Evolutionary conservation across 2,888 invertebrate genomes (phyloP), one percentile per base, ranked within the genome.

Genomic region (Myopa testacea): DNA sequence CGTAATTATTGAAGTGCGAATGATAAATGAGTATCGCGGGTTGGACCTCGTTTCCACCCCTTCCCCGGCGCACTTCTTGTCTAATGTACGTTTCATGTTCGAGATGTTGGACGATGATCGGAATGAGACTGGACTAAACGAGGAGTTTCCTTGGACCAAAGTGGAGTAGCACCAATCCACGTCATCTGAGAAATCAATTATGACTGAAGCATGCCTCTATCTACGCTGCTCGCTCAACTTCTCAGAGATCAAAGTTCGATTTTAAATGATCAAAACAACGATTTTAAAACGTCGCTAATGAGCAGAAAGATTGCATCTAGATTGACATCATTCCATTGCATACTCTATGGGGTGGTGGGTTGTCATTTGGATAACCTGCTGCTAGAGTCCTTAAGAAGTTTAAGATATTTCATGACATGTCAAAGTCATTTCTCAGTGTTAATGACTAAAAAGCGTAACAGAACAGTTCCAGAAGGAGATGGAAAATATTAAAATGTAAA

Each of bases 1-100:
- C 69, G 75, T 65, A 63, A 45, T 76, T 63, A 76, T 76, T 71
- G 76, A 71, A 76, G 76, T 71, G 63, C 40, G 65, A 71, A 71
- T 76, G 76, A 76, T 76, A 76, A 71, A 76, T 76, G 76, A 76
- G 19, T 45, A 60, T 0, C n/a, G 37, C 60, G 19, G 26, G 12
- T 26, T 26, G 26, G 1, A 26, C 26, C 34, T 19, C 63, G 14
- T 14, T 6, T 65, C 38, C 55, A 37, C 19, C 8, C 12, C n/a
- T 8, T 45, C 45, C 37, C 19, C 34, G 40, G 26, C 40, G 7
- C 37, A 10, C 52, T 19, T 10, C 62, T 45, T 26, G 19, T 45
- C 62, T 73, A 73, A 73, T 73, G 73, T 63, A 63, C 34, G 40
- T 73, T 63, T 62, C 45, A 73, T 73, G 73, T 73, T 55, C 16